phyloP scores from a whole-genome alignment of 2,888 invertebrate genomes.

The Gandaritis pyraliata region DNA sequence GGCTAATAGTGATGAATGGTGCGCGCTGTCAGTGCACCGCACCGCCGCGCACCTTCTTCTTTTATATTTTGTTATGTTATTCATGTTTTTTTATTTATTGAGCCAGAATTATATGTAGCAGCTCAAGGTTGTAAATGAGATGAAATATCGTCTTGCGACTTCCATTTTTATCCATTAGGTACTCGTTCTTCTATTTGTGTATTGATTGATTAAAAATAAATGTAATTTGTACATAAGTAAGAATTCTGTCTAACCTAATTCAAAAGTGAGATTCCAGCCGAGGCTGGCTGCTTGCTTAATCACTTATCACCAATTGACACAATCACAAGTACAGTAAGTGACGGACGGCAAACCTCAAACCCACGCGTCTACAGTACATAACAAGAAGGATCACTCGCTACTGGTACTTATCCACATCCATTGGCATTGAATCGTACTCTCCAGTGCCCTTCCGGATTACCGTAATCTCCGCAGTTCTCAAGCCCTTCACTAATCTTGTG shows the following conservation, averaged over 20 bases:
- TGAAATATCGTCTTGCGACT: background rate
- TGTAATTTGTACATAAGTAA: too few relatives aligned
- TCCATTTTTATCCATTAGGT: background rate
- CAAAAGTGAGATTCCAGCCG: too few relatives aligned
- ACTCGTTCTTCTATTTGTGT: too few relatives aligned
- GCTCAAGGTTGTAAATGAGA: constrained; percentile 2
- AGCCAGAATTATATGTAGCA: constrained; percentile 6
- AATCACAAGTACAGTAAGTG: too few relatives aligned
- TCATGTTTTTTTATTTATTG: constrained; percentile 23
- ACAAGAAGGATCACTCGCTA: constrained; percentile 8
- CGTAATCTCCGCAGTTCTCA: constrained; percentile 18
- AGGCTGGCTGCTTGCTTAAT: too few relatives aligned
- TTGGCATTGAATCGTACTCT: constrained; percentile 8
- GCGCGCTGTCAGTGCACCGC: too few relatives aligned
- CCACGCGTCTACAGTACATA: too few relatives aligned
- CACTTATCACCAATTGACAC: too few relatives aligned
- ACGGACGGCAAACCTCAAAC: too few relatives aligned
- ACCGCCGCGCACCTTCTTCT: constrained; percentile 16
- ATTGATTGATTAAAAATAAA: too few relatives aligned
- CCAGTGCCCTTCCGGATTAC: constrained; percentile 11
- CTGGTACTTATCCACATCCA: constrained; percentile 6
- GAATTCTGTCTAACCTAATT: too few relatives aligned
- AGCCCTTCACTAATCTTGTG: constrained; percentile 23
- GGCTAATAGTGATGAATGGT: constrained; percentile 27
- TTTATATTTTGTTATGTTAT: constrained; percentile 11